These are phyloP conservation scores for Hemichromis elongatus DNA, from an alignment of 2,113 vertebrate species.

Conservation along the genomic window DNA sequence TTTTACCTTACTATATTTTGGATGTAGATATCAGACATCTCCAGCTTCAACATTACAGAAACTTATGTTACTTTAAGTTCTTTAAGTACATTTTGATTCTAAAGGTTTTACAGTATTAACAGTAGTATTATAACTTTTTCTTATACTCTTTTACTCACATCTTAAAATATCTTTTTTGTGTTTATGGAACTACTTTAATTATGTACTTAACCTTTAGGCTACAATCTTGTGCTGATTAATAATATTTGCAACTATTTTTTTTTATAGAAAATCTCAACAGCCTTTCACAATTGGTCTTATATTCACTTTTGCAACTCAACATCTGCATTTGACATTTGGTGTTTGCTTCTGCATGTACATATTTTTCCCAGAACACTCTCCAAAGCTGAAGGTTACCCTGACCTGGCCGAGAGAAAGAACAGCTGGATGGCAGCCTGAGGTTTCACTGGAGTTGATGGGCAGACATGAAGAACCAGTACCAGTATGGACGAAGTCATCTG, in stretches of 20 bases:
- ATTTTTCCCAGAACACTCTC: neutral
- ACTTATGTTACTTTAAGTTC: neutral
- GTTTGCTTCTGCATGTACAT: neutral
- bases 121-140: neutral
- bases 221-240: neutral
- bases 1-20: neutral
- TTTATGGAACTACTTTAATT: neutral
- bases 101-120: neutral
- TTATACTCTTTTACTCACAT: neutral
- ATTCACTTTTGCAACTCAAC: neutral
- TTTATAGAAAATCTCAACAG: neutral
- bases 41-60: neutral
- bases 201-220: neutral
- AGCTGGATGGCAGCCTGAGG: neutral
- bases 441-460: neutral
- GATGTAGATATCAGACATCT: neutral
- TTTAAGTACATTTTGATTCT: neutral
- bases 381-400: neutral
- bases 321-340: rapidly evolving
- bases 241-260: neutral
- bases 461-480: conserved; percentile 50
- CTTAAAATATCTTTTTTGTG: neutral
- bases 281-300: neutral
- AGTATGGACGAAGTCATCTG: neutral
- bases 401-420: neutral